Conservation (phyloP, 64 coral and sea anemone genomes). For the Montipora efflorescens region DNA sequence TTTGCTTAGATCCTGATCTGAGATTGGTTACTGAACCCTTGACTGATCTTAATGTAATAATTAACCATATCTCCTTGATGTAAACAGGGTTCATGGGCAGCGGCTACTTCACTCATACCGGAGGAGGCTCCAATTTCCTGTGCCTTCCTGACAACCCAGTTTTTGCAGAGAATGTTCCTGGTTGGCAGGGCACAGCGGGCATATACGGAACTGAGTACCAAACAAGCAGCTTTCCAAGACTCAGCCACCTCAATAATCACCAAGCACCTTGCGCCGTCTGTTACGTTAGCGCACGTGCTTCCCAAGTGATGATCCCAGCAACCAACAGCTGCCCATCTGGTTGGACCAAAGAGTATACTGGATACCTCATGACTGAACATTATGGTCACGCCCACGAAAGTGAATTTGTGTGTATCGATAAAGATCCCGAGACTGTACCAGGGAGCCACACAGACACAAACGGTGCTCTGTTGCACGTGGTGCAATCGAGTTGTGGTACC, state of each 20-base stretch:
- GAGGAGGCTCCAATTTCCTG: slow-evolving; percentile 53
- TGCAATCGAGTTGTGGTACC: background rate
- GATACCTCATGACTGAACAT: slow-evolving; percentile 46
- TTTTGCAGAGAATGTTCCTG: background rate
- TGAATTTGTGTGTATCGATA: slow-evolving; percentile 42
- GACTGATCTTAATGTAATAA: too few species aligned
- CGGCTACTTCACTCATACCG: slow-evolving; percentile 34
- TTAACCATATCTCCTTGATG: background rate
- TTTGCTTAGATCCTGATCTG: too few species aligned
- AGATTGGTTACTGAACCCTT: too few species aligned
- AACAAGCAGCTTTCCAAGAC: background rate
- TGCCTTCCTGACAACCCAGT: slow-evolving; percentile 55
- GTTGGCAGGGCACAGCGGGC: background rate
- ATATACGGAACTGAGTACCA: slow-evolving; percentile 62
- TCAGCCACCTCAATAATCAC: slow-evolving; percentile 11
- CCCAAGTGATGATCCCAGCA: slow-evolving; percentile 65
- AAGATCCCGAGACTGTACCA: slow-evolving; percentile 3
- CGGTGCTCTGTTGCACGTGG: slow-evolving; percentile 41
- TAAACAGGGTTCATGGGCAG: slow-evolving; percentile 38
- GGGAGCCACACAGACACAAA: background rate
- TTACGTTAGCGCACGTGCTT: slow-evolving; percentile 41
- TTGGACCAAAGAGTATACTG: slow-evolving; percentile 62
- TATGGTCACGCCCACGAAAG: slow-evolving; percentile 5
- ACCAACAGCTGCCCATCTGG: slow-evolving; percentile 51
- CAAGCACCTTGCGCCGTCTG: slow-evolving; percentile 62